These are phyloP conservation scores for Trachemys scripta DNA, from an alignment of 2,113 vertebrate species.

Conservation along the genomic window DNA sequence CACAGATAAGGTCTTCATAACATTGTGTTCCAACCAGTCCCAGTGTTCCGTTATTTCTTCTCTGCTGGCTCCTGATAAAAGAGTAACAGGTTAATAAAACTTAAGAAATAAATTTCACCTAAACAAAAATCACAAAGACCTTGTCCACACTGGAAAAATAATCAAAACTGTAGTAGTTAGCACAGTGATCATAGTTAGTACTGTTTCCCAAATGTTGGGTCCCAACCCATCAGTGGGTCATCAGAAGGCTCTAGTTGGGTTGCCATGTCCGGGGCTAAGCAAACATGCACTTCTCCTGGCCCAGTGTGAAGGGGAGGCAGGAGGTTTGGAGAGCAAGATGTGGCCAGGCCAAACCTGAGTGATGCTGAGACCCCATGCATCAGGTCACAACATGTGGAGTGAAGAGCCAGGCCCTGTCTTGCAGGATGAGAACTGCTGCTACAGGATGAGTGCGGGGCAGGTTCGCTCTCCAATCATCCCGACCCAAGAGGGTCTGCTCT, in stretches of 20 bases:
- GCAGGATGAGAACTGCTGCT: not conserved
- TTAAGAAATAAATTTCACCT: slow-evolving; percentile 41
- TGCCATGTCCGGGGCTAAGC: not conserved
- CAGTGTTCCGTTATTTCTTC: slow-evolving; percentile 96
- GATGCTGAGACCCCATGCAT: not conserved
- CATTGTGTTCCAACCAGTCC: slow-evolving; percentile 96
- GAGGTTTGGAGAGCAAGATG: not conserved
- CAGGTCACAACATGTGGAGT: not conserved
- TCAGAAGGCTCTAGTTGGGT: not conserved
- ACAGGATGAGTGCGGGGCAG: not conserved
- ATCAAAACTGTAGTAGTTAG: not conserved
- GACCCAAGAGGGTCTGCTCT: not conserved
- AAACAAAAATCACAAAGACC: not conserved
- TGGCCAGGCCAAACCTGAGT: not conserved
- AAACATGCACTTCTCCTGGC: not conserved
- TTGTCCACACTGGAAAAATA: not conserved
- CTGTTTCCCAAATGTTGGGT: not conserved
- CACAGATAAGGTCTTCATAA: slow-evolving; percentile 95
- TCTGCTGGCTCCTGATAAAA: slow-evolving; percentile 87
- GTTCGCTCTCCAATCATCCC: not conserved
- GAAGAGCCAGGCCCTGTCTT: not conserved
- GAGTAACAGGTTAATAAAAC: slow-evolving; percentile 15
- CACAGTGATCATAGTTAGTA: not conserved
- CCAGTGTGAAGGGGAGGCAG: not conserved
- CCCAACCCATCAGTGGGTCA: not conserved